These are phyloP conservation scores for Pseudonaja textilis DNA, from an alignment of 2,113 vertebrate genomes.

Conservation along the genomic window DNA sequence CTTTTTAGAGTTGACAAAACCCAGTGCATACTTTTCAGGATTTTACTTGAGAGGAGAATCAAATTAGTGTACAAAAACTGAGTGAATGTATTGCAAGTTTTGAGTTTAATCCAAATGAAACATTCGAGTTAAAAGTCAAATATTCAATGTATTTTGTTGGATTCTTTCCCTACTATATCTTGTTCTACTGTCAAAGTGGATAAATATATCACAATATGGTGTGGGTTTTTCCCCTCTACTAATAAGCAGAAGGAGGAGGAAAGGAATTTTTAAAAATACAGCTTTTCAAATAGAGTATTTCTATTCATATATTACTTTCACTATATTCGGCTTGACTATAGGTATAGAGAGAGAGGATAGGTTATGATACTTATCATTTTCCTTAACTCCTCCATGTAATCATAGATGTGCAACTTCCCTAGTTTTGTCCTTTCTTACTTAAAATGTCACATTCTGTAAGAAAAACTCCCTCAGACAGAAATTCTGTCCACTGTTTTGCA, in stretches of 20 bases:
- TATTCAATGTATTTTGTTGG: conserved; percentile 10
- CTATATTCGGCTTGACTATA: neutral
- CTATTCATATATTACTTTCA: neutral
- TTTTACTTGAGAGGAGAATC: conserved; percentile 32
- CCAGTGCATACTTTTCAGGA: conserved; percentile 50
- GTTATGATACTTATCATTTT: neutral
- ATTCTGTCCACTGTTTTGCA: neutral
- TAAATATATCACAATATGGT: neutral
- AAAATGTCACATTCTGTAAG: neutral
- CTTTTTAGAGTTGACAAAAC: conserved; percentile 48
- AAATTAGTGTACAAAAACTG: conserved; percentile 5
- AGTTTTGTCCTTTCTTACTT: neutral
- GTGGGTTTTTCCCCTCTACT: neutral
- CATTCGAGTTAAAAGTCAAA: conserved; percentile 19
- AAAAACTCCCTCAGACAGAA: neutral
- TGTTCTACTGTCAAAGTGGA: neutral
- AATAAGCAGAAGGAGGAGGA: neutral
- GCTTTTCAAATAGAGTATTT: neutral
- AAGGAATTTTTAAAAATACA: neutral
- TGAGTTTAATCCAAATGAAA: conserved; percentile 5
- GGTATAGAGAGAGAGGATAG: neutral
- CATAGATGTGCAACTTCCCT: neutral
- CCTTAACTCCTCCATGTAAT: conserved; percentile 1
- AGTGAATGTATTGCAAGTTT: conserved; percentile 17
- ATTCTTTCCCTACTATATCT: neutral